These are phyloP conservation scores for Ptilorrhoa leucosticta DNA, from an alignment of 2,113 vertebrate species.

Conservation along the genomic window DNA sequence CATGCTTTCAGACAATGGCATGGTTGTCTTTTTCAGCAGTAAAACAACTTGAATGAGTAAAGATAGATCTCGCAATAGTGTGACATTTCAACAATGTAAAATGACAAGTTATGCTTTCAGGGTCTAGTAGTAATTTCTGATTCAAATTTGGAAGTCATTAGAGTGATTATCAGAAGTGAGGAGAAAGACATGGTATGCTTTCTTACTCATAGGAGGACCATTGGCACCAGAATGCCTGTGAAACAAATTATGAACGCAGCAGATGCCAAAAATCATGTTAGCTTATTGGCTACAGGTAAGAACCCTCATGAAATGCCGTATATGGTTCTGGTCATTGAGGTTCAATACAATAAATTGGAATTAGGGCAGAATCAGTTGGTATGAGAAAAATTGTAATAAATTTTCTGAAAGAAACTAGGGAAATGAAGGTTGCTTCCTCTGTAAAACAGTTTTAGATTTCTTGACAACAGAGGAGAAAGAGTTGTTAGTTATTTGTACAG, in stretches of 20 bases:
- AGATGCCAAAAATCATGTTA: neutral
- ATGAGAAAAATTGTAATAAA: neutral
- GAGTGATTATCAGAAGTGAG: neutral
- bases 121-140: neutral
- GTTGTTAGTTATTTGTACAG: neutral
- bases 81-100: neutral
- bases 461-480: neutral
- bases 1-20: neutral
- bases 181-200: neutral
- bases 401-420: neutral
- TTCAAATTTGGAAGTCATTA: neutral
- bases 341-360: neutral
- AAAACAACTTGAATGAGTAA: neutral
- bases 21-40: neutral
- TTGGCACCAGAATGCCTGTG: neutral
- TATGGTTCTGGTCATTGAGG: neutral
- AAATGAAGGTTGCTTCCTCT: neutral
- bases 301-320: neutral
- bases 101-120: neutral
- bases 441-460: neutral
- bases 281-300: neutral
- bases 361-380: neutral
- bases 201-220: neutral
- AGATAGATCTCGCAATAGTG: neutral
- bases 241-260: neutral